These are phyloP conservation scores for Sesamia nonagrioides DNA, from an alignment of 1,140 invertebrate genomes.

Conservation along the genomic window DNA sequence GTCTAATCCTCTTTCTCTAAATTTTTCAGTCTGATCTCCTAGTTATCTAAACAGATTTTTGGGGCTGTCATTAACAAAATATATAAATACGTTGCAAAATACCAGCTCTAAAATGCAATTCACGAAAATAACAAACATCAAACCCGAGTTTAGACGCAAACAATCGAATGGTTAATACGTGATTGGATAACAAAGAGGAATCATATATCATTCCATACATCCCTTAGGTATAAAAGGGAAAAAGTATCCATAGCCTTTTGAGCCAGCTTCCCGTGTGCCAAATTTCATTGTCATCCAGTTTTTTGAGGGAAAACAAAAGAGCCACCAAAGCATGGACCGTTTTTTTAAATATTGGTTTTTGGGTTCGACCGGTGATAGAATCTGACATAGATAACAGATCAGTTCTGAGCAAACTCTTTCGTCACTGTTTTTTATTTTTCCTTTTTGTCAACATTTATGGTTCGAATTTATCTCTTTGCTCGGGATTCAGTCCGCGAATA, in stretches of 20 bases:
- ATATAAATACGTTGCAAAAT: neutral
- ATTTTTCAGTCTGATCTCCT: too few relatives aligned
- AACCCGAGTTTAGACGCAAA: slow-evolving; percentile 5
- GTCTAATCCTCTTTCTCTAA: too few relatives aligned
- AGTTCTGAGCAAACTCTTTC: neutral
- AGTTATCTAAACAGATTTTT: too few relatives aligned
- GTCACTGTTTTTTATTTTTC: neutral
- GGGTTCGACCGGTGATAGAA: neutral
- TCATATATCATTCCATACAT: slow-evolving; percentile 38
- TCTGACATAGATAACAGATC: neutral
- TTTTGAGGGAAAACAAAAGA: slow-evolving; percentile 4
- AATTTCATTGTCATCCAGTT: slow-evolving; percentile 37
- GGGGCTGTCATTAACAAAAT: too few relatives aligned
- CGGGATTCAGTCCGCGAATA: too few relatives aligned
- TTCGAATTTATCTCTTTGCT: neutral
- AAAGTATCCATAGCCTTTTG: slow-evolving; percentile 6
- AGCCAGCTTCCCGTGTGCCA: slow-evolving; percentile 15
- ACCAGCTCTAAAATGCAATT: neutral
- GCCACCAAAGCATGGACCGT: neutral
- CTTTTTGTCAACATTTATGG: neutral
- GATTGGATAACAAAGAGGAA: slow-evolving; percentile 39
- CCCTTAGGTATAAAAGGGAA: neutral
- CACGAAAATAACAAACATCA: neutral
- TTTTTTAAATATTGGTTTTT: slow-evolving; percentile 15
- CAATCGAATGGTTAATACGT: slow-evolving; percentile 44